These are phyloP conservation scores for Paralichthys olivaceus DNA, from an alignment of 2,113 vertebrate species.

Conservation along the genomic window DNA sequence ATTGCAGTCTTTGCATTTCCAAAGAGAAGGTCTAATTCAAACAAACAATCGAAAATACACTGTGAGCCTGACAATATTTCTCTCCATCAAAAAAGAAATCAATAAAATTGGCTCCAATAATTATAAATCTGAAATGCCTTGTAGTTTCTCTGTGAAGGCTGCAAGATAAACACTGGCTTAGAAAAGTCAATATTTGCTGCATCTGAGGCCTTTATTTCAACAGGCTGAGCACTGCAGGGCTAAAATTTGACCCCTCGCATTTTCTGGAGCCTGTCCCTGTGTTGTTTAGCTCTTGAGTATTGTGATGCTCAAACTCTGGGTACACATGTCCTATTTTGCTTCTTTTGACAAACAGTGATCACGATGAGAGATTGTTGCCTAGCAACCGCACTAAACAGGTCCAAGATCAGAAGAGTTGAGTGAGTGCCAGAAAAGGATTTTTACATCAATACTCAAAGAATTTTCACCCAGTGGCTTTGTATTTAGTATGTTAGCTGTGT, in stretches of 20 bases:
- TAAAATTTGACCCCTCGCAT: constrained; percentile 23
- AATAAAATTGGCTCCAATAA: constrained; percentile 33
- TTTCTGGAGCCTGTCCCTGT: constrained; percentile 9
- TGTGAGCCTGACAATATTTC: constrained; percentile 22
- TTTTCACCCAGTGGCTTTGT: constrained; percentile 56
- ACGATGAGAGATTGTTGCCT: constrained; percentile 65
- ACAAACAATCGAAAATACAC: constrained; percentile 47
- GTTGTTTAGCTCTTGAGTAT: constrained; percentile 36
- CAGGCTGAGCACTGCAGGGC: constrained; percentile 39
- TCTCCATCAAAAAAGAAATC: neutral
- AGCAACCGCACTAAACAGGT: constrained; percentile 65
- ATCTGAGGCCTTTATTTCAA: constrained; percentile 69
- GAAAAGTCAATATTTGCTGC: constrained; percentile 80
- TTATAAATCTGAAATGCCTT: constrained; percentile 38
- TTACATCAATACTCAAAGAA: constrained; percentile 20
- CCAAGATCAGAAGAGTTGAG: constrained; percentile 39
- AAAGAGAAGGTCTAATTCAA: constrained; percentile 20
- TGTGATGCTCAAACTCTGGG: constrained; percentile 19
- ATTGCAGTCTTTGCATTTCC: constrained; percentile 26
- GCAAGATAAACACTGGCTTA: constrained; percentile 69
- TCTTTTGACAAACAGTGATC: constrained; percentile 46
- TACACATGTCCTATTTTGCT: constrained; percentile 38
- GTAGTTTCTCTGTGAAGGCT: constrained; percentile 51
- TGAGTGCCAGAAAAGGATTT: neutral
- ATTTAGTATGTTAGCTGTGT: constrained; percentile 68